Base-by-base conservation (phyloP, 2,888 invertebrate genomes). In the Petrophora chlorosata region DNA sequence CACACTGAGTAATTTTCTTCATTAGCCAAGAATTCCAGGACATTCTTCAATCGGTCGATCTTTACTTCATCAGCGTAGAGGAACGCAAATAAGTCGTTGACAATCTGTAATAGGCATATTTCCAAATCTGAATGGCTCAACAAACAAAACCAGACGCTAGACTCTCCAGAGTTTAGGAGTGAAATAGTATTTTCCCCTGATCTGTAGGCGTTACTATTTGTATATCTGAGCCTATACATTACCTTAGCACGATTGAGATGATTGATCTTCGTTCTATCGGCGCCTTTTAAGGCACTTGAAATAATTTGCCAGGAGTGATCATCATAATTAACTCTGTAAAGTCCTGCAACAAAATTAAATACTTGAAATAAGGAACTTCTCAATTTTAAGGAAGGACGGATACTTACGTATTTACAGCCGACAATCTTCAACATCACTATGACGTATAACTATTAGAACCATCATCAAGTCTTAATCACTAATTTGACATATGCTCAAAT, bases 11-110 rank as follows among this genome's bases (percentile, higher is more conserved):
- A 95, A 40, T 94, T 92, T 0, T 77, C 85, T 78, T 95, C 95
- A 1, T 91, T 82, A 2, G 75, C 66, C 59, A 98, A 82, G 71
- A 95, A 97, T 9, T 87, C 82, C 1, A 94, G 79, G 0, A 94
- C 82, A 0, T 91, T 79, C 9, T 96, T 82, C 0, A 94, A 91
- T 0, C 86, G 68, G 0, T 81, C 72, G 60, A 95, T 95, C 0
- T 85, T 62, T 0, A 94, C 75, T 47, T 90, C 71, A 30, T 92
- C 92, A 1, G 93, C 92, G 43, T 93, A 91, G 1, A 94, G 92
- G 14, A 95, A 85, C 40, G 94, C 94, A 22, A 95, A 90, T 1
- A 94, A 83, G 79, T 98, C 98, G 61, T 97, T 96, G 1, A 98
- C 90, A 29, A 94, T 86, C 89, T 92, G 75, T 9, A 10, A 8